Evolutionary conservation across 2,797 vertebrate species (phyloP).

Genomic region (Hephaestus fuliginosus): DNA sequence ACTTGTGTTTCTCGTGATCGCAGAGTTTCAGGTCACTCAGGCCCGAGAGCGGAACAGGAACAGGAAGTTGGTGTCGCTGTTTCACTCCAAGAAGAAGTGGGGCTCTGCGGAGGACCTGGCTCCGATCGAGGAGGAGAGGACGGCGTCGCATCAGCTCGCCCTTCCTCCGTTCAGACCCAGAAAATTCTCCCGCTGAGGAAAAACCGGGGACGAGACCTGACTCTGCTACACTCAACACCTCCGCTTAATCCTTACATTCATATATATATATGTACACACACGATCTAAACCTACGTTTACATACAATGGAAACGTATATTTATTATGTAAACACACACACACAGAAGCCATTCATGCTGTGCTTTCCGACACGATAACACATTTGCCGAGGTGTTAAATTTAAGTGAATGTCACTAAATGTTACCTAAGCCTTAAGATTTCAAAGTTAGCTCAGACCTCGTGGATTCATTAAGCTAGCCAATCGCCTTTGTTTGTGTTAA

Average conservation of each 20-base stretch:
- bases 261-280: neutral
- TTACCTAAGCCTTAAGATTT: slow-evolving; percentile 15
- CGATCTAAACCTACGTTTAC: neutral
- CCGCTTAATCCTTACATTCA: slow-evolving; percentile 1
- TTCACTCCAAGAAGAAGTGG: slow-evolving; percentile 84
- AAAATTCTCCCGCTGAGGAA: slow-evolving; percentile 79
- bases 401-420: slow-evolving; percentile 21
- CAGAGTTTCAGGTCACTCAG: slow-evolving; percentile 81
- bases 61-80: slow-evolving; percentile 83
- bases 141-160: slow-evolving; percentile 57
- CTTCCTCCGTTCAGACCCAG: slow-evolving; percentile 72
- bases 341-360: neutral
- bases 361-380: neutral
- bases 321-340: slow-evolving; percentile 11
- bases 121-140: slow-evolving; percentile 73
- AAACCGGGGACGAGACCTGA: neutral
- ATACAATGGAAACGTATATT: slow-evolving; percentile 19
- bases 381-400: neutral
- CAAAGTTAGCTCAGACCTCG: neutral
- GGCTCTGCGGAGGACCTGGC: slow-evolving; percentile 83
- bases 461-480: neutral
- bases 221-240: neutral
- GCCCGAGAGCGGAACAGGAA: slow-evolving; percentile 82
- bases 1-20: neutral
- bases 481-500: neutral